Percentiles rank a stretch among this genome's conserved stretches.
Evolutionary conservation across 2,888 invertebrate species (phyloP).

Genomic region (Erpobdella octoculata): DNA sequence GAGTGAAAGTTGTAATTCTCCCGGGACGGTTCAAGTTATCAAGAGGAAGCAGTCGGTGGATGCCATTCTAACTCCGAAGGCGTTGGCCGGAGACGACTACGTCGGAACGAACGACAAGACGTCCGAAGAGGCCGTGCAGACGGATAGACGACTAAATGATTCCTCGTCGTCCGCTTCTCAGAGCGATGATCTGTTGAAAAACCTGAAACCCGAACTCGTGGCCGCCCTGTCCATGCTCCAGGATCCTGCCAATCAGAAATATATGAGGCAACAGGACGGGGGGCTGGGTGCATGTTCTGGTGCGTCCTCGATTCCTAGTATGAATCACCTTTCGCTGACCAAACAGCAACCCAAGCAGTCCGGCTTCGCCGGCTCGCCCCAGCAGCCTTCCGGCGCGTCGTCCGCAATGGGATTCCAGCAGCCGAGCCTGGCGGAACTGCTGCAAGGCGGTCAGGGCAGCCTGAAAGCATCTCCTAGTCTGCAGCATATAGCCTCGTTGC

Average conservation of each 20-base stretch:
- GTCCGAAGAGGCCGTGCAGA: not conserved
- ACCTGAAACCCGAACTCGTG: slow-evolving; percentile 9
- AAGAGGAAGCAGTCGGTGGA: slow-evolving; percentile 29
- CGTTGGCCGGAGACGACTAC: not conserved
- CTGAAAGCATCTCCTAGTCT: not conserved
- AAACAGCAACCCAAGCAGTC: not conserved
- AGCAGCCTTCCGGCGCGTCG: not conserved
- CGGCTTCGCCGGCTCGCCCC: not conserved
- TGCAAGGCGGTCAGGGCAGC: not conserved
- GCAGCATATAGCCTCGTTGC: not conserved
- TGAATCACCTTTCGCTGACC: slow-evolving; percentile 7
- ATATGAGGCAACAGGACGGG: no score
- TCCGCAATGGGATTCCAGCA: not conserved
- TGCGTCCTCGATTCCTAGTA: not conserved
- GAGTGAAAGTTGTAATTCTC: not conserved
- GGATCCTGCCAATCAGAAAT: not conserved
- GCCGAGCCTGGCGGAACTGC: not conserved
- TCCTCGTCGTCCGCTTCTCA: not conserved
- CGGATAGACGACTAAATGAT: no score
- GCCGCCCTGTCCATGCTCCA: slow-evolving; percentile 6
- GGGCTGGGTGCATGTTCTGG: no score
- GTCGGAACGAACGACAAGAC: not conserved
- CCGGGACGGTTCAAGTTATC: not conserved
- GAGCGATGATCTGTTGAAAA: not conserved
- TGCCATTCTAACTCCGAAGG: slow-evolving; percentile 19